These are phyloP conservation scores for Dendrophyllia cribrosa DNA, from an alignment of 64 coral and sea anemone genomes.

Conservation along the genomic window DNA sequence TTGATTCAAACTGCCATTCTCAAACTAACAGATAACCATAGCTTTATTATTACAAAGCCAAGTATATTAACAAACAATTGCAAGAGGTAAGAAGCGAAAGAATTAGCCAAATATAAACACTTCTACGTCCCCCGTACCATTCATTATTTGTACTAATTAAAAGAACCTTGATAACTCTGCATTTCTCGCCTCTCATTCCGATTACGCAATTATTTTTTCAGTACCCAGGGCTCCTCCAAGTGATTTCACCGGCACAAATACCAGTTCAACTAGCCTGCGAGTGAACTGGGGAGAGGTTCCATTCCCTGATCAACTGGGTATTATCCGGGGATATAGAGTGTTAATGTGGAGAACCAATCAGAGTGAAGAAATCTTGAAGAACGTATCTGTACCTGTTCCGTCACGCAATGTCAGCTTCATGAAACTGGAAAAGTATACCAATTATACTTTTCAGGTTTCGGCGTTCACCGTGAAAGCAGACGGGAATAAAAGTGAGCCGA, in stretches of 20 bases:
- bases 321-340: slow-evolving; percentile 62
- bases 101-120: too few relatives aligned
- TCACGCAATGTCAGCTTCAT: slow-evolving; percentile 1
- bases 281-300: slow-evolving; percentile 64
- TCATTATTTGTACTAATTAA: too few relatives aligned
- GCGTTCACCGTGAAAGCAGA: slow-evolving; percentile 61
- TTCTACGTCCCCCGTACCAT: too few relatives aligned
- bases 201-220: not conserved
- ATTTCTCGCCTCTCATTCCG: too few relatives aligned
- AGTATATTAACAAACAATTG: too few relatives aligned
- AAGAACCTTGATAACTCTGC: too few relatives aligned
- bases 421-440: slow-evolving; percentile 49
- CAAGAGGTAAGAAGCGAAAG: too few relatives aligned
- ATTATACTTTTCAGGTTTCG: slow-evolving; percentile 41
- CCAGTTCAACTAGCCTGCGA: slow-evolving; percentile 59
- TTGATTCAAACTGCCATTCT: too few relatives aligned
- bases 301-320: slow-evolving; percentile 59
- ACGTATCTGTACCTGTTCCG: not conserved
- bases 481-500: slow-evolving; percentile 28
- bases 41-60: too few relatives aligned
- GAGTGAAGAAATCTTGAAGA: not conserved
- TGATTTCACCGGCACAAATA: slow-evolving; percentile 45
- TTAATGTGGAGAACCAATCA: slow-evolving; percentile 6
- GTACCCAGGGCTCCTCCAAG: slow-evolving; percentile 60
- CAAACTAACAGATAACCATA: too few relatives aligned